Conservation (phyloP, 2,113 vertebrate species). For the Anthoscopus minutus region DNA sequence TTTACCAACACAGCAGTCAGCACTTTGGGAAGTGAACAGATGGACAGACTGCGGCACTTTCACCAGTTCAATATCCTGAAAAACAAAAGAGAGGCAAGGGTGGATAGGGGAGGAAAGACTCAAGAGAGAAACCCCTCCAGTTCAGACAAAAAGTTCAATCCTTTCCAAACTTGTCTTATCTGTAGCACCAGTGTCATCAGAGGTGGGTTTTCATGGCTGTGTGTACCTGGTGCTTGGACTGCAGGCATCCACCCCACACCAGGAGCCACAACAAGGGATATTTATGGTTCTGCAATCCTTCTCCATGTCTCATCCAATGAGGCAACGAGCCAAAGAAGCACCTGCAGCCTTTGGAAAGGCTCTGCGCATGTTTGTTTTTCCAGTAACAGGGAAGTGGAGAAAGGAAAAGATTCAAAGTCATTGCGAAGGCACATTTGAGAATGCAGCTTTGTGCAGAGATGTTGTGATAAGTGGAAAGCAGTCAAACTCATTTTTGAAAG, state of each 20-base stretch:
- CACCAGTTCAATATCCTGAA: not conserved
- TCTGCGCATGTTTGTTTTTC: not conserved
- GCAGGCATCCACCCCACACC: not conserved
- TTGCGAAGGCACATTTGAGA: constrained; percentile 12
- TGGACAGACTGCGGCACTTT: not conserved
- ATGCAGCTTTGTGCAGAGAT: not conserved
- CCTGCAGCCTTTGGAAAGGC: not conserved
- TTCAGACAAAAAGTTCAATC: not conserved
- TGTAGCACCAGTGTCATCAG: not conserved
- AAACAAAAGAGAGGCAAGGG: not conserved
- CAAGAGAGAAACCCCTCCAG: not conserved
- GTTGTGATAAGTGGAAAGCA: not conserved
- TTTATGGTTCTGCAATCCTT: accelerated
- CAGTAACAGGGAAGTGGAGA: not conserved
- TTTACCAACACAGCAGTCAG: not conserved
- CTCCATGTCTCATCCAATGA: accelerated
- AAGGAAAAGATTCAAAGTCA: constrained; percentile 7
- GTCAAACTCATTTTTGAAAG: not conserved
- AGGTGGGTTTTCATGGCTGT: accelerated
- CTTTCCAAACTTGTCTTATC: not conserved
- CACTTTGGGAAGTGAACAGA: not conserved
- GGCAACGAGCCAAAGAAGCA: not conserved
- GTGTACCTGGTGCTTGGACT: not conserved
- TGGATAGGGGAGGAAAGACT: not conserved
- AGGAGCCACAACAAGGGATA: not conserved